Evolutionary conservation across 2,888 invertebrate species (phyloP).

Genomic region (Craniophora ligustri): DNA sequence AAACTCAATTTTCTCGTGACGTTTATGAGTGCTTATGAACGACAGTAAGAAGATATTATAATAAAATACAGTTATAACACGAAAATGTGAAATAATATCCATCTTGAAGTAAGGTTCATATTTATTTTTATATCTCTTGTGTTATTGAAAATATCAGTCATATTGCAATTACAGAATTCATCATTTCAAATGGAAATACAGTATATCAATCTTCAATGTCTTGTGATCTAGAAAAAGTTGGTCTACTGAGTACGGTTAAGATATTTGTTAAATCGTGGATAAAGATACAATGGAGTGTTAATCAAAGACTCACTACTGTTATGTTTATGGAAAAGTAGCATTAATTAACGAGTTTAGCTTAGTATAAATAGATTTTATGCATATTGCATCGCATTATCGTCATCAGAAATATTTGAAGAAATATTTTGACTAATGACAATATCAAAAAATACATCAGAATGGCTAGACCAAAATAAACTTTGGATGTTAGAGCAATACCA

Average conservation of each 20-base stretch:
- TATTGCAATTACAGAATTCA: conserved; percentile 10
- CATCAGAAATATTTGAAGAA: no score
- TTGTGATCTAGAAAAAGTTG: not conserved
- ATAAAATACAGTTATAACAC: not conserved
- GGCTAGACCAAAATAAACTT: no score
- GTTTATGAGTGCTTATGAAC: conserved; percentile 10
- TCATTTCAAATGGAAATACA: not conserved
- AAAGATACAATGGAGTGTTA: not conserved
- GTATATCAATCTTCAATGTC: not conserved
- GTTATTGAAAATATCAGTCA: conserved; percentile 18
- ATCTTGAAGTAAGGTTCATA: not conserved
- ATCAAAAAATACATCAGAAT: no score
- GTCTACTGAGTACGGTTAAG: not conserved
- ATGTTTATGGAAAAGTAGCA: no score
- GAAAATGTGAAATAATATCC: not conserved
- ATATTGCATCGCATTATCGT: no score
- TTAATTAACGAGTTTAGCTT: no score
- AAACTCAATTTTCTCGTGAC: conserved; percentile 21
- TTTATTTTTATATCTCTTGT: conserved; percentile 4
- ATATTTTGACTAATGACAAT: no score
- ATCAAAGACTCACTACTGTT: no score
- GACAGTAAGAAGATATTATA: not conserved
- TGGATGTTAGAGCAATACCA: no score
- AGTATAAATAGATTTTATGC: no score
- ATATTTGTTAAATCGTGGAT: not conserved